Percentiles rank a stretch among this genome's conserved stretches.
These are phyloP conservation scores for Aphaenogaster ashmeadi DNA, from an alignment of 1,140 invertebrate species.

Conservation along the genomic window DNA sequence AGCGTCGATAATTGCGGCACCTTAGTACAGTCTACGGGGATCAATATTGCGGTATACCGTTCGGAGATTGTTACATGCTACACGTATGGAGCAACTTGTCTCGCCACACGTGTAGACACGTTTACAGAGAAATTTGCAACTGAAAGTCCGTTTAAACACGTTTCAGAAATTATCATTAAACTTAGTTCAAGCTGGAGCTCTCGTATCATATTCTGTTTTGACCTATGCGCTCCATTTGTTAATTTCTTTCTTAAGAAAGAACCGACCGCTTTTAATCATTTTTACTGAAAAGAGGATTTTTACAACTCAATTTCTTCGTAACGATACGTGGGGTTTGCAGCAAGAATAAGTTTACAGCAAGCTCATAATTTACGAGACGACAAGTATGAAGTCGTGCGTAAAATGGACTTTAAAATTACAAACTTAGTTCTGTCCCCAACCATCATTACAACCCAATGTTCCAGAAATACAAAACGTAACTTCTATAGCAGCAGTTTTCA, in stretches of 20 bases:
- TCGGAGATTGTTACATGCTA: slow-evolving; percentile 15
- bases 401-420: slow-evolving; percentile 10
- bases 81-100: not conserved
- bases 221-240: not conserved
- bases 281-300: not conserved
- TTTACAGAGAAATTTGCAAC: not conserved
- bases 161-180: not conserved
- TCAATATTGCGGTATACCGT: slow-evolving; percentile 32
- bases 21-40: slow-evolving; percentile 17
- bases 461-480: slow-evolving; percentile 10
- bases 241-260: not conserved
- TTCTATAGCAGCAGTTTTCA: slow-evolving; percentile 6
- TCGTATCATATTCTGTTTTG: not conserved
- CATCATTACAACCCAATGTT: slow-evolving; percentile 1
- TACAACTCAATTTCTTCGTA: not conserved
- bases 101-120: not conserved
- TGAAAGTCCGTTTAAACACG: not conserved
- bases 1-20: slow-evolving; percentile 43
- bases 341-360: slow-evolving; percentile 7
- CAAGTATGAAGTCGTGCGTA: not conserved
- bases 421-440: not conserved
- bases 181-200: not conserved
- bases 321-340: not conserved
- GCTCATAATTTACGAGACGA: slow-evolving; percentile 17
- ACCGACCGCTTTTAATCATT: not conserved